These are phyloP conservation scores for Scelioninae gen. 2 DNA, from an alignment of 2,888 invertebrate species.

Conservation along the genomic window DNA sequence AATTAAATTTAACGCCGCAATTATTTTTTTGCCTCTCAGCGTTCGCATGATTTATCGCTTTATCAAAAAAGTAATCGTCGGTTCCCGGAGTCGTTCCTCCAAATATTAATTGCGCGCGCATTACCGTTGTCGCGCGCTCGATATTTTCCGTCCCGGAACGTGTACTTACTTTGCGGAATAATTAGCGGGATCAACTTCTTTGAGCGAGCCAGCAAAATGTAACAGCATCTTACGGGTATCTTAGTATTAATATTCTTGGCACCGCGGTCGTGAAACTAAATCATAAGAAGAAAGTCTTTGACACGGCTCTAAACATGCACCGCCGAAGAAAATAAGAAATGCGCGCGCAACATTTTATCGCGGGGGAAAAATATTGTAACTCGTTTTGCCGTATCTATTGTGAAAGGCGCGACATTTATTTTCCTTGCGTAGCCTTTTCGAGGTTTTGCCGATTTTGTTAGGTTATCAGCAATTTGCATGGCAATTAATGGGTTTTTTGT, in stretches of 20 bases:
- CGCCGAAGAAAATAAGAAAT: slow-evolving; percentile 24
- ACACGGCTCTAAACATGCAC: slow-evolving; percentile 13
- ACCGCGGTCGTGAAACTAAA: slow-evolving; percentile 24
- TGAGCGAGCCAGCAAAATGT: background rate
- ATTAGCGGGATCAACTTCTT: slow-evolving; percentile 8
- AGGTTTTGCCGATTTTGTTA: no score
- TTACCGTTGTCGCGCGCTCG: background rate
- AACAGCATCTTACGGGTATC: slow-evolving; percentile 3
- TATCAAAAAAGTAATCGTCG: slow-evolving; percentile 19
- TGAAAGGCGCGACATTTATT: no score
- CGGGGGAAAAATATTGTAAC: no score
- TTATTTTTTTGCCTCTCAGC: slow-evolving; percentile 38
- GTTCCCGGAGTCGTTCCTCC: slow-evolving; percentile 1
- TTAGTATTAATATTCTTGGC: slow-evolving; percentile 18
- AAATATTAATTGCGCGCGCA: background rate
- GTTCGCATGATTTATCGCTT: slow-evolving; percentile 25
- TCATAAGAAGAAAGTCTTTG: slow-evolving; percentile 31
- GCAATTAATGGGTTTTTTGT: no score
- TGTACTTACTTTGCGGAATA: slow-evolving; percentile 1
- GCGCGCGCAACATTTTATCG: slow-evolving; percentile 19
- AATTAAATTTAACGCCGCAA: slow-evolving; percentile 36
- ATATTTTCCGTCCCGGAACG: background rate
- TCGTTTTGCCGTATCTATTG: no score
- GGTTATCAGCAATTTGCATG: no score
- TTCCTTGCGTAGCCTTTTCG: no score